A percentile compares a stretch with the other conserved stretches of the same genome.
Conservation (phyloP, 2,113 vertebrate species). For the Notechis scutatus region DNA sequence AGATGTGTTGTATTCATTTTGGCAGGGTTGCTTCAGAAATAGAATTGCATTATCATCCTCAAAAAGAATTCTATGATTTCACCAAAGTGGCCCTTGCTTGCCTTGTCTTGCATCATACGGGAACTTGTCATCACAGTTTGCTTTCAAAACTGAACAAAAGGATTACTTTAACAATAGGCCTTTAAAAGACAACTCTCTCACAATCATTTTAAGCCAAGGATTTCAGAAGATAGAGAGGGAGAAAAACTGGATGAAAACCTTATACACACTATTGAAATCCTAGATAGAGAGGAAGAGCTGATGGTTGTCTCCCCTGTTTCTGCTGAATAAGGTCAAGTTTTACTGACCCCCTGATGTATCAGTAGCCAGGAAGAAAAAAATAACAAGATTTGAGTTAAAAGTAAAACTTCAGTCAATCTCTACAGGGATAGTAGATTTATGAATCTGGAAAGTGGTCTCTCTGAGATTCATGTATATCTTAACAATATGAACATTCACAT, state of each 20-base stretch:
- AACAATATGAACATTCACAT: background rate
- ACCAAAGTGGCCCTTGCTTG: background rate
- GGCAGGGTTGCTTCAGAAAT: background rate
- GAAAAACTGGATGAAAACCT: background rate
- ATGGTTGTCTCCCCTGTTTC: background rate
- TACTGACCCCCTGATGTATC: background rate
- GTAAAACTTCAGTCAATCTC: background rate
- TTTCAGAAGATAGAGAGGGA: background rate
- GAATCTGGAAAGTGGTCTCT: background rate
- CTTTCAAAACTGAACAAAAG: background rate
- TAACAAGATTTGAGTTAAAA: background rate
- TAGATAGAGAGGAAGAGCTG: background rate
- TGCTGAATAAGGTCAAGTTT: background rate
- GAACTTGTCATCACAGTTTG: background rate
- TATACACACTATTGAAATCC: background rate
- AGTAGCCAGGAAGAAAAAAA: background rate
- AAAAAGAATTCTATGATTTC: background rate
- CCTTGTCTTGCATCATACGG: background rate
- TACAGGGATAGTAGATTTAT: background rate
- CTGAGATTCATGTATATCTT: background rate
- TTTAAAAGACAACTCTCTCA: background rate
- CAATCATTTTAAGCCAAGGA: background rate
- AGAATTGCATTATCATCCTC: background rate
- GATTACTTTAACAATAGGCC: background rate
- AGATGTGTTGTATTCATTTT: background rate